Percentiles rank a stretch among this genome's conserved stretches.
phyloP scores from a whole-genome alignment of 2,113 vertebrate species.

The Morone saxatilis region DNA sequence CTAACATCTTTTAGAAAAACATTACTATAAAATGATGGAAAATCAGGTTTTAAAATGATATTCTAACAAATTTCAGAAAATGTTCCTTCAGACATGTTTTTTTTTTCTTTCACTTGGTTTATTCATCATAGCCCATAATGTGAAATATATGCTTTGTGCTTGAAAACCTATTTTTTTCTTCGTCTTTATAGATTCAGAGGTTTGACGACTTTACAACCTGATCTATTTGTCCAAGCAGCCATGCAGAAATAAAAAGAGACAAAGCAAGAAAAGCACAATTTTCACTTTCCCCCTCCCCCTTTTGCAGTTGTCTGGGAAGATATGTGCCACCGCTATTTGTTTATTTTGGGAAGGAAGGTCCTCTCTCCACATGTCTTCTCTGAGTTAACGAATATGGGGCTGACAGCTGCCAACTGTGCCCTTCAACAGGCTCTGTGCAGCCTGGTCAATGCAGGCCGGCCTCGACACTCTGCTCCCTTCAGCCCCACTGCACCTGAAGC shows the following conservation, averaged over 20 bases:
- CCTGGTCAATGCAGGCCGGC: constrained; percentile 8
- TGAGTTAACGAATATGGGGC: constrained; percentile 74
- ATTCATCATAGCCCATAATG: neutral
- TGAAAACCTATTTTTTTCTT: neutral
- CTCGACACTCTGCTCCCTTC: constrained; percentile 4
- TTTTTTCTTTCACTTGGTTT: neutral
- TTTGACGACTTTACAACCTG: neutral
- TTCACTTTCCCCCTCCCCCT: constrained; percentile 38
- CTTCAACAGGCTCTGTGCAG: constrained; percentile 66
- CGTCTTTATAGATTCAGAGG: neutral
- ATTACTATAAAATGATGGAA: neutral
- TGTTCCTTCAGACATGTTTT: neutral
- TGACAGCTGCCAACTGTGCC: constrained; percentile 83
- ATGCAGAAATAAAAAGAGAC: constrained; percentile 35
- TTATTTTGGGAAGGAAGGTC: constrained; percentile 79
- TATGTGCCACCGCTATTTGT: constrained; percentile 75
- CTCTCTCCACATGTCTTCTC: constrained; percentile 75
- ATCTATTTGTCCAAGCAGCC: constrained; percentile 9
- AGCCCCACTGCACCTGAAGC: constrained; percentile 42
- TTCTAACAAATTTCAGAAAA: neutral
- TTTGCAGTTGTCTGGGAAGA: constrained; percentile 53
- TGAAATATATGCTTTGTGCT: neutral
- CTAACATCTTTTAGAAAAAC: neutral
- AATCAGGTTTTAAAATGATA: neutral
- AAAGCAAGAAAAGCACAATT: constrained; percentile 29